Base-by-base conservation (phyloP, 92 coral and sea anemone genomes). In the Bergia sp. region DNA sequence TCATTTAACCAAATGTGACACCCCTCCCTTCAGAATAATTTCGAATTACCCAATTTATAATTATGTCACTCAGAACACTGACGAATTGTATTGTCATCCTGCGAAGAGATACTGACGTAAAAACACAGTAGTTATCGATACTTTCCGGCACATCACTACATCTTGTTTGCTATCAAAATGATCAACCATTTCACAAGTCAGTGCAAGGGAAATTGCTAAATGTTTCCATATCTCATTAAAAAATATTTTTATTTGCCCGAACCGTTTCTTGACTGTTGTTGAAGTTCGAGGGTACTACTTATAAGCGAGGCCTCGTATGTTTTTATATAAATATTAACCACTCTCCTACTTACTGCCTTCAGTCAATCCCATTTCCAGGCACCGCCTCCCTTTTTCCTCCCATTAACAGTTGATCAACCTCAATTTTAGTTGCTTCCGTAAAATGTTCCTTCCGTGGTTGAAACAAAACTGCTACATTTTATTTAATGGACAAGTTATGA, bases 311-410 rank as follows among this genome's bases (percentile, higher is more conserved):
- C 77, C 64, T 36, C 41, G 21, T 23, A 45, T 81, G 37, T 43
- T 43, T 45, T 84, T 79, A 2, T 21, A 79, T 6, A 79, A 47
- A 79, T 44, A 79, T 23, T 21, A 47, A 3, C 61, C 39, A 38
- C 42, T 79, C 15, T 47, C 38, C 38, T 18, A 13, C 61, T 23
- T n/a, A 44, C 66, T 79, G 42, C 7, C 23, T 84, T 47, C 64
- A 84, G 78, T 69, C 87, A 71, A 71, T 84, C 87, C 79, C 77
- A 84, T 69, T 84, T 84, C 85, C 38, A 23, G 44, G 67, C 45
- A 84, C 87, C 87, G 87, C 87, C 87, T 84, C 79, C 76, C 38
- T 67, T 71, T 82, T 73, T 37, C 87, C 79, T 43, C 44, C 66
- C 79, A 84, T 84, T 84, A 84, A 47, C 87, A 71, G 87, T 45